Evolutionary conservation across 2,888 invertebrate species (phyloP).

Genomic region (Eupsilia transversa): DNA sequence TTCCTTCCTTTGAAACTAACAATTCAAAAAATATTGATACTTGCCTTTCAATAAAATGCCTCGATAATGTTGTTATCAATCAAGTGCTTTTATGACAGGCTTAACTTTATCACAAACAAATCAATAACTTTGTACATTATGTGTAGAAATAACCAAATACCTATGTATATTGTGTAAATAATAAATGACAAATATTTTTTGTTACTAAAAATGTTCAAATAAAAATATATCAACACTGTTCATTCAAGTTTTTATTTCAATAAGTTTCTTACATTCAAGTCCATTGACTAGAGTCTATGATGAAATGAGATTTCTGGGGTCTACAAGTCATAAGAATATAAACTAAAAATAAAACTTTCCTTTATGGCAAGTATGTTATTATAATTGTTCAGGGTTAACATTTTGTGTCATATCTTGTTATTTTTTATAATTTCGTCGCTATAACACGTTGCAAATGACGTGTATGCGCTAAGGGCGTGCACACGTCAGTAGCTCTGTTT

Average conservation of each 20-base stretch:
- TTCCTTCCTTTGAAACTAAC: neutral
- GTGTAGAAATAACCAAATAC: neutral
- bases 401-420: constrained; percentile 54
- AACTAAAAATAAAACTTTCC: constrained; percentile 69
- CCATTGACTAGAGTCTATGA: constrained; percentile 78
- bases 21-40: neutral
- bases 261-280: constrained; percentile 75
- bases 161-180: constrained; percentile 46
- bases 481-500: constrained; percentile 4
- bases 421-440: constrained; percentile 47
- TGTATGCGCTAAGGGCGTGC: neutral
- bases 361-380: constrained; percentile 76
- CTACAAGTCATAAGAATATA: constrained; percentile 49
- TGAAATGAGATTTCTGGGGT: constrained; percentile 72
- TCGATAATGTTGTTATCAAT: constrained; percentile 25
- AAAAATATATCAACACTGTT: constrained; percentile 67
- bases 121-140: constrained; percentile 13
- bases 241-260: constrained; percentile 73
- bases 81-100: constrained; percentile 18
- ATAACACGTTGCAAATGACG: constrained; percentile 2
- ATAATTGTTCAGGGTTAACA: constrained; percentile 70
- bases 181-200: neutral
- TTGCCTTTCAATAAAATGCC: neutral
- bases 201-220: constrained; percentile 50
- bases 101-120: constrained; percentile 27